Evolutionary conservation across 37 sponge, comb jelly and placozoan species (phyloP), one percentile per base, ranked within the genome.

Genomic region (Axinella damicornis): DNA sequence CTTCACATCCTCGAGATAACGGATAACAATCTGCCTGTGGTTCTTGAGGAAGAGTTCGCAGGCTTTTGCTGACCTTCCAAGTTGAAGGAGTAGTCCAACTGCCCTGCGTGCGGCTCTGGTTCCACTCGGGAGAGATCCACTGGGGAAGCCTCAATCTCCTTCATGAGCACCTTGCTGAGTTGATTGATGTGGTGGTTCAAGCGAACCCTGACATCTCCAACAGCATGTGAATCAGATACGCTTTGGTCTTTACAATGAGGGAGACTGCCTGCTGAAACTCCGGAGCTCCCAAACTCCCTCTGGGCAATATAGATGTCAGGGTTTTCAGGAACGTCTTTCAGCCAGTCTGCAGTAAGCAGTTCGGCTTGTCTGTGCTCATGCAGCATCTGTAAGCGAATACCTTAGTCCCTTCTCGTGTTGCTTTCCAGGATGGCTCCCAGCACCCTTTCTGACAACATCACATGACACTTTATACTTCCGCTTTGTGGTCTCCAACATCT

Each of bases 291-390:
- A 82, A 98, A 96, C 22, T 98, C 97, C 59, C 99, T 71, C 85
- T 98, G 99, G 17, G 97, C 99, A 40, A 98, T 88, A 67, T 80
- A 96, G 53, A 98, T 95, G 78, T 98, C 99, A 27, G 96, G 94
- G 74, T 85, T 88, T 77, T 96, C 99, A 11, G 97, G 97, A 0
- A 90, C 89, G 53, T 98, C 93, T 67, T 94, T 92, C 40, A 95
- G 73, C 90, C 94, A 91, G 52, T 94, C 95, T 38, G 71, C 89
- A 52, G 68, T 57, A 60, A 69, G 40, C 59, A 64, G 33, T 30
- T 75, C 53, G 2, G 36, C 80, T n/a, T 69, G 74, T 2, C 52
- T 79, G 5, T 33, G 16, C 52, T 53, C 80, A n/a, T n/a, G n/a
- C n/a, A 4, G 53, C 17, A 4, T 31, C 34, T 35, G 21, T 11